phyloP scores from a whole-genome alignment of 2,888 invertebrate species.

The Ephialtes manifestator region DNA sequence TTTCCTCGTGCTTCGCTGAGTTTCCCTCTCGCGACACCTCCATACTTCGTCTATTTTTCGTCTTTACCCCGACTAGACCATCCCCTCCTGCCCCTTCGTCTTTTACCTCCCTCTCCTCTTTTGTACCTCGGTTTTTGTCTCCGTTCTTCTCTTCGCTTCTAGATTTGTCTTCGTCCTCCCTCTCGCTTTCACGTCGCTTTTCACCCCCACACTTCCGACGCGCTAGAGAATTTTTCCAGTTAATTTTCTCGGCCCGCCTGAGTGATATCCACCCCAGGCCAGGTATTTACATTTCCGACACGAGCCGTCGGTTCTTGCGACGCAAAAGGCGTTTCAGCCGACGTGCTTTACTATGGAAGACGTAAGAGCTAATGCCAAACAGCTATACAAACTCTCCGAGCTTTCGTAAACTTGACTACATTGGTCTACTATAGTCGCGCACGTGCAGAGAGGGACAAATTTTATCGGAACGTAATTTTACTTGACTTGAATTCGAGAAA shows the following conservation, averaged over 20 bases:
- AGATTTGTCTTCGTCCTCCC: conserved; percentile 51
- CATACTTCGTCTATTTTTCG: not conserved
- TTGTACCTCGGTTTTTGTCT: conserved; percentile 50
- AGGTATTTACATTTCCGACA: conserved; percentile 76
- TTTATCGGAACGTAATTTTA: conserved; percentile 4
- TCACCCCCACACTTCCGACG: conserved; percentile 9
- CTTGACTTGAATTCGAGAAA: not conserved
- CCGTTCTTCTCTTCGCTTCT: conserved; percentile 45
- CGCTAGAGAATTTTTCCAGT: conserved; percentile 73
- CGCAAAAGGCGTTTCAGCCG: conserved; percentile 23
- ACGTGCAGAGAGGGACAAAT: conserved; percentile 4
- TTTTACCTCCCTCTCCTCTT: conserved; percentile 47
- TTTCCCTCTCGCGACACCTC: not conserved
- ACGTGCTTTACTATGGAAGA: conserved; percentile 23
- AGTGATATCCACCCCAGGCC: conserved; percentile 67
- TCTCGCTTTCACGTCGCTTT: conserved; percentile 3
- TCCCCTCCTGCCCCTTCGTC: conserved; percentile 33
- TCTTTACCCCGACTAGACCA: not conserved
- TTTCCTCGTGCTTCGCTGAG: not conserved
- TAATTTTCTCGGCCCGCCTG: conserved; percentile 75
- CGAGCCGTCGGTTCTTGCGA: conserved; percentile 16
- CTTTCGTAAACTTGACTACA: conserved; percentile 3
- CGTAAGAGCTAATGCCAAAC: conserved; percentile 13
- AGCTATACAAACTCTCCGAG: not conserved
- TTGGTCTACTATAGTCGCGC: not conserved